Evolutionary conservation across 2,113 vertebrate species (phyloP).

Genomic region (Egretta garzetta): DNA sequence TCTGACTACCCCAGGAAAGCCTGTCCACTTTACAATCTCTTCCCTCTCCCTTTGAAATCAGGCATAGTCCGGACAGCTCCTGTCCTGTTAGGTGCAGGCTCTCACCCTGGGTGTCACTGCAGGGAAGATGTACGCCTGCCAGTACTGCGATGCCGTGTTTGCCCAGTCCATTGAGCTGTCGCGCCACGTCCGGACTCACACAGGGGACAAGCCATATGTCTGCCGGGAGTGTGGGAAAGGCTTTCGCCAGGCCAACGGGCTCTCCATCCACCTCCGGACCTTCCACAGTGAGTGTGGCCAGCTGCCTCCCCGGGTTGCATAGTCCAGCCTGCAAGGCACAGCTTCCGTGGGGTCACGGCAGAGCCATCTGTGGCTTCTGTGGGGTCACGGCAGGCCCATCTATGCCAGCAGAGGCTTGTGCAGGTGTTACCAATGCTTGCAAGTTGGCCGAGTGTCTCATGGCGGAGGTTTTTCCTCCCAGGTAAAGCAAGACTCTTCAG

Average conservation of each 20-base stretch:
- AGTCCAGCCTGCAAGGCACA: accelerated
- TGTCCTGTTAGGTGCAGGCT: not conserved
- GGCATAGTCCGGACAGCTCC: not conserved
- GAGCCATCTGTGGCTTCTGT: not conserved
- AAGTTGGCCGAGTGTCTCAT: not conserved
- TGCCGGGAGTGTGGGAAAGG: constrained; percentile 91
- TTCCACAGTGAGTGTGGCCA: constrained; percentile 84
- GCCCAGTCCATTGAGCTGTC: constrained; percentile 91
- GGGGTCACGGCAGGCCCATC: not conserved
- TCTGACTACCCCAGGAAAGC: not conserved
- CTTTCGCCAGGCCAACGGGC: constrained; percentile 88
- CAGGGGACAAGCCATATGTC: constrained; percentile 86
- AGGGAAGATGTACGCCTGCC: constrained; percentile 92
- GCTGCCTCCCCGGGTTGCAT: not conserved
- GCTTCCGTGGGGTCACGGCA: not conserved
- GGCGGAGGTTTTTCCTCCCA: not conserved
- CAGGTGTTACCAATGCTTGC: not conserved
- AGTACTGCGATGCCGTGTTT: constrained; percentile 87
- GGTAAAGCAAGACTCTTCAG: not conserved
- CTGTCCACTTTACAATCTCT: not conserved
- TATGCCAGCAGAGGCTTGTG: not conserved
- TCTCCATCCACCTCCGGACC: constrained; percentile 87
- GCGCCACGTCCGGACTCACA: constrained; percentile 87
- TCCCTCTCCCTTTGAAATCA: not conserved
- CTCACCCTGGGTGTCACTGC: not conserved